Conservation (phyloP, 2,797 vertebrate genomes). For the Lacerta viridis region DNA sequence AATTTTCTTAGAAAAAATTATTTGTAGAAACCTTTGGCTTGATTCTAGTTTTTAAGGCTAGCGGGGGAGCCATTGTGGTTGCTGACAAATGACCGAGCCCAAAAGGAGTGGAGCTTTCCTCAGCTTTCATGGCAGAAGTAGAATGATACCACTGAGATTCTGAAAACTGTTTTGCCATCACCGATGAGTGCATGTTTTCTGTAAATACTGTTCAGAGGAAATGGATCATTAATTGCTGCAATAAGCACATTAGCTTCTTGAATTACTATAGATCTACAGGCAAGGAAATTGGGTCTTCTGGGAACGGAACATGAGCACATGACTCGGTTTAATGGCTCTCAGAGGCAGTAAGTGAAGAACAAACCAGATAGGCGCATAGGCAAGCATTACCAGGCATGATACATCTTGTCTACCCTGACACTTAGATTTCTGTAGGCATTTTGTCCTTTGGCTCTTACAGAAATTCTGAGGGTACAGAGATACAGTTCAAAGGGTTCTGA, state of each 20-base stretch:
- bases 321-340: slow-evolving; percentile 2
- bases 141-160: background rate
- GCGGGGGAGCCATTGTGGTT: background rate
- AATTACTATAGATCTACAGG: slow-evolving; percentile 1
- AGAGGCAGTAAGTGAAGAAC: background rate
- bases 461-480: background rate
- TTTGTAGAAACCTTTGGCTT: background rate
- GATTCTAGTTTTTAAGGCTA: background rate
- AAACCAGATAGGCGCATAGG: background rate
- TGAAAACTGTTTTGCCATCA: background rate
- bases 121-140: background rate
- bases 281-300: slow-evolving; percentile 7
- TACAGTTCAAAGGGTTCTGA: background rate
- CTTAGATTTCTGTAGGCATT: background rate
- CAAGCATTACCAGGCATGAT: background rate
- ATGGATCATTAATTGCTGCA: background rate
- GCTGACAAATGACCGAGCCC: slow-evolving; percentile 6
- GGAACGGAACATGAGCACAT: background rate
- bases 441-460: background rate
- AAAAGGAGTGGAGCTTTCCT: background rate
- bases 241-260: background rate
- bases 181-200: background rate
- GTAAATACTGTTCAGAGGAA: slow-evolving; percentile 18
- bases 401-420: background rate
- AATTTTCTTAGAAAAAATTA: background rate